Evolutionary conservation across 2,888 invertebrate genomes (phyloP).

Genomic region (Trissoscelio sp.): DNA sequence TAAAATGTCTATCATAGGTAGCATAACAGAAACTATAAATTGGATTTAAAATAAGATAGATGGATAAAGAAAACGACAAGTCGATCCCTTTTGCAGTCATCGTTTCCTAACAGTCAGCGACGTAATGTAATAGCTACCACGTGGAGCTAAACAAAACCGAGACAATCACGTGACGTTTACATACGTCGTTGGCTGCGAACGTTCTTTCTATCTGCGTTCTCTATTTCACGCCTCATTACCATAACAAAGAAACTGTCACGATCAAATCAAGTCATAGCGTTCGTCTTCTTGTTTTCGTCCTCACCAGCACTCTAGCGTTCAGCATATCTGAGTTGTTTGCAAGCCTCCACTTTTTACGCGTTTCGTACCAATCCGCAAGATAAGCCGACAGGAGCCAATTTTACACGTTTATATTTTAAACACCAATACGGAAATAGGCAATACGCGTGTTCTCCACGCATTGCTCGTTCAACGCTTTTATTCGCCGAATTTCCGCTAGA

Average conservation of each 20-base stretch:
- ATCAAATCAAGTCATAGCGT: constrained; percentile 48
- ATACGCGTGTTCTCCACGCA: neutral
- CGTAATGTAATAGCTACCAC: constrained; percentile 18
- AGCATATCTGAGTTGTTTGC: neutral
- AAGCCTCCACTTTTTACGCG: neutral
- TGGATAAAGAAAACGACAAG: constrained; percentile 1
- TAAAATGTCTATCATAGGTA: constrained; percentile 5
- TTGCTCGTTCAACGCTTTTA: constrained; percentile 14
- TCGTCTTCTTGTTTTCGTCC: constrained; percentile 27
- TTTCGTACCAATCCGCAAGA: neutral
- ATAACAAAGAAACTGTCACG: constrained; percentile 49
- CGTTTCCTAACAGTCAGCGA: constrained; percentile 24
- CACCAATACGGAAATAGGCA: constrained; percentile 25
- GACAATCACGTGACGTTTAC: constrained; percentile 18
- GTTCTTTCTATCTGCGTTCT: constrained; percentile 60
- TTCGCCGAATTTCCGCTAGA: constrained; percentile 10
- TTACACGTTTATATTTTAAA: constrained; percentile 46
- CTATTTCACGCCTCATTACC: constrained; percentile 53
- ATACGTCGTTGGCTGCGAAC: constrained; percentile 30
- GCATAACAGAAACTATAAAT: too few species aligned
- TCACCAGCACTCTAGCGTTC: neutral
- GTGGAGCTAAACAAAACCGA: constrained; percentile 5
- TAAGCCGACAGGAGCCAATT: constrained; percentile 1
- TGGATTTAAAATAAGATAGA: too few species aligned
- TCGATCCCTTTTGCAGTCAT: constrained; percentile 13